phyloP scores from a whole-genome alignment of 2,113 vertebrate species.

The Microtus pennsylvanicus region DNA sequence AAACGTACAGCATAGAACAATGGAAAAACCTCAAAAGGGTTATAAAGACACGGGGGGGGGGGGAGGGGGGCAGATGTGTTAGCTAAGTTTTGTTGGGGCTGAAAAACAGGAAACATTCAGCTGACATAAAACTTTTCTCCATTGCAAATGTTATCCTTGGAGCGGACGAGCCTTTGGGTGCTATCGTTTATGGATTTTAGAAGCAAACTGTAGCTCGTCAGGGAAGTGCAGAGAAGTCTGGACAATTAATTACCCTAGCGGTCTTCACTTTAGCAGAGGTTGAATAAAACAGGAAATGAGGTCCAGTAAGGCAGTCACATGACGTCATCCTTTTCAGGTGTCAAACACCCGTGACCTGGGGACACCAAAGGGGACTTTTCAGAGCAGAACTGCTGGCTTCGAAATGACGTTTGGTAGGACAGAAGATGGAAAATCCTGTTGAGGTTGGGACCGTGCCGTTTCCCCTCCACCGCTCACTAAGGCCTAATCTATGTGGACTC shows the following conservation, averaged over 20 bases:
- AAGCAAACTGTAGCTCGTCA: constrained; percentile 34
- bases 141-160: neutral
- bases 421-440: neutral
- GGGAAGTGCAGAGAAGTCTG: constrained; percentile 23
- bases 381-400: constrained; percentile 44
- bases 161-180: neutral
- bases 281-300: constrained; percentile 61
- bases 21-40: neutral
- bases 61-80: constrained; percentile 20
- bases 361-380: neutral
- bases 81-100: constrained; percentile 46
- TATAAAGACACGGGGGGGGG: neutral
- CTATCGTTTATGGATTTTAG: neutral
- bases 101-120: constrained; percentile 67
- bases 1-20: neutral
- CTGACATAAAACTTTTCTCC: constrained; percentile 32
- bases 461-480: neutral
- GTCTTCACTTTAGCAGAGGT: constrained; percentile 11
- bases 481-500: neutral
- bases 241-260: neutral
- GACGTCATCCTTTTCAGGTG: constrained; percentile 63
- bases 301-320: constrained; percentile 23
- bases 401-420: constrained; percentile 27
- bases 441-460: neutral
- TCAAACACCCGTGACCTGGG: neutral